These are phyloP conservation scores for Dynastes hyllus DNA, from an alignment of 2,888 invertebrate genomes.

Conservation along the genomic window DNA sequence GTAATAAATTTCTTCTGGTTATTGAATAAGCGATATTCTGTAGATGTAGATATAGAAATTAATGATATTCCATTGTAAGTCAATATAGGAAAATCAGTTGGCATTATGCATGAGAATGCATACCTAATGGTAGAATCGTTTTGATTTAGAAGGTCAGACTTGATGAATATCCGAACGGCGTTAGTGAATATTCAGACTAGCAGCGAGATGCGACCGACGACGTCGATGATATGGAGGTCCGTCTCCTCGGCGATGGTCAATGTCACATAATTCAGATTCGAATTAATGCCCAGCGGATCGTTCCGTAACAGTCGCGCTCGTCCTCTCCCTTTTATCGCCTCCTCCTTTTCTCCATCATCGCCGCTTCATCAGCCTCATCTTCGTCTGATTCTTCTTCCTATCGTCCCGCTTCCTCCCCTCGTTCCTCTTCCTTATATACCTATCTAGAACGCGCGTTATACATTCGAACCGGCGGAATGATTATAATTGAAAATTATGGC, in stretches of 20 bases:
- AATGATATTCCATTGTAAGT: conserved; percentile 41
- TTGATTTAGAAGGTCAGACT: conserved; percentile 58
- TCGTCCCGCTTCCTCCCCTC: not conserved
- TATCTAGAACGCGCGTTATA: conserved; percentile 43
- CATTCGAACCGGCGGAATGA: conserved; percentile 53
- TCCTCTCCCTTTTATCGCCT: conserved; percentile 20
- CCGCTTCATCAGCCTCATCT: conserved; percentile 4
- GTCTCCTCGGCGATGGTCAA: conserved; percentile 51
- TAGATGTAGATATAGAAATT: conserved; percentile 19
- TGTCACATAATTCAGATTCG: conserved; percentile 53
- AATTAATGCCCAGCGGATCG: conserved; percentile 49
- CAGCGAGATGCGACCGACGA: conserved; percentile 30
- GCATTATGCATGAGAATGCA: conserved; percentile 52
- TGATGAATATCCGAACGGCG: conserved; percentile 53
- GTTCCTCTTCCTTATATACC: conserved; percentile 10
- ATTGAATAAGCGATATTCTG: too few species aligned
- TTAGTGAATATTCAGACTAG: conserved; percentile 51
- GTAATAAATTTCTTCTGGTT: too few species aligned
- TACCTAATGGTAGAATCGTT: conserved; percentile 47
- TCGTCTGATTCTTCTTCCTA: conserved; percentile 1
- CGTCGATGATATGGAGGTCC: conserved; percentile 42
- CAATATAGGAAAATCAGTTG: conserved; percentile 53
- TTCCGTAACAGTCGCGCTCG: conserved; percentile 4
- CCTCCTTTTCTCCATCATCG: not conserved
- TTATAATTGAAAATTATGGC: conserved; percentile 54